phyloP scores from a whole-genome alignment of 2,797 vertebrate genomes.

The Gymnoscopelus braueri region DNA sequence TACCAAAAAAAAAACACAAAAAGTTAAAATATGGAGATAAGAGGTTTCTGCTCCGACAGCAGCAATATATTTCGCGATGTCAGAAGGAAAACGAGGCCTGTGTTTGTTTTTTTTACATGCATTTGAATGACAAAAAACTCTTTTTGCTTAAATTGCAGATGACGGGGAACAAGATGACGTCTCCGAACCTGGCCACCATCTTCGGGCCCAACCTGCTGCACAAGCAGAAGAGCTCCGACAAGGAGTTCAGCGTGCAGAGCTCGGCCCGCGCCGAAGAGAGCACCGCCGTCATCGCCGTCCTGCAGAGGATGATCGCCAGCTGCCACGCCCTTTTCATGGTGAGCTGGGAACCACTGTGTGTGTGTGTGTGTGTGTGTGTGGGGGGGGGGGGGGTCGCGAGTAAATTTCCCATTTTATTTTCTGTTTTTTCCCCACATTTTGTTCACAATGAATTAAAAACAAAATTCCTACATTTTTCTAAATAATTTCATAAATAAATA shows the following conservation, averaged over 20 bases:
- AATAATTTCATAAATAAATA: too few relatives aligned
- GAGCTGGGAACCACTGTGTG: slow-evolving; percentile 51
- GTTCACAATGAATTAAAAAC: too few relatives aligned
- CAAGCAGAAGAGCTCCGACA: slow-evolving; percentile 95
- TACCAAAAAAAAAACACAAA: too few relatives aligned
- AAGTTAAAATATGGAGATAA: too few relatives aligned
- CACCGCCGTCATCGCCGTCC: slow-evolving; percentile 90
- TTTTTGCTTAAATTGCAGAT: slow-evolving; percentile 75
- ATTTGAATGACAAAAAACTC: neutral
- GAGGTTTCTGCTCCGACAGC: too few relatives aligned
- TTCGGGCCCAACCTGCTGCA: slow-evolving; percentile 96
- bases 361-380: neutral
- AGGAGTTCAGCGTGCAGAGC: slow-evolving; percentile 96
- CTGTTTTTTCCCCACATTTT: too few relatives aligned
- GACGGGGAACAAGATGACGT: slow-evolving; percentile 97
- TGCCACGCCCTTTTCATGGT: slow-evolving; percentile 93
- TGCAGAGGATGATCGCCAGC: slow-evolving; percentile 92
- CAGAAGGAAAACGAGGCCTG: too few relatives aligned
- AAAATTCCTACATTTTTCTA: too few relatives aligned
- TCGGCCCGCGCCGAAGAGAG: slow-evolving; percentile 94
- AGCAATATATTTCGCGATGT: too few relatives aligned
- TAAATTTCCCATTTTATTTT: too few relatives aligned
- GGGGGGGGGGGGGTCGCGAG: too few relatives aligned
- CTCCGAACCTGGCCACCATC: slow-evolving; percentile 94
- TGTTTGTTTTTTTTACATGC: neutral